Conservation (phyloP, 2,888 invertebrate genomes). For the Hemaris fuciformis region DNA sequence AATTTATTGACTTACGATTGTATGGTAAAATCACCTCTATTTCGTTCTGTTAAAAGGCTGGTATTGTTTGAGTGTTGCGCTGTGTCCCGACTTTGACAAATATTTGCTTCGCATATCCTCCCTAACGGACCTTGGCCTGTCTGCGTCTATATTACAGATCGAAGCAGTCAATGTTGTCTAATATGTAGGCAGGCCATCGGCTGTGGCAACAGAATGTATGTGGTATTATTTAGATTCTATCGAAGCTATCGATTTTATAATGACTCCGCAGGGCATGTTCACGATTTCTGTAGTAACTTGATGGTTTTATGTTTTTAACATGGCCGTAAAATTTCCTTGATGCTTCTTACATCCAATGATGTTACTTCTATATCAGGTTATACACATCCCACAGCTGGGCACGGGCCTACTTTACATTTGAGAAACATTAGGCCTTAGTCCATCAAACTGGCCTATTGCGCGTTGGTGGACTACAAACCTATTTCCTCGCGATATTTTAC, state of each 20-base stretch:
- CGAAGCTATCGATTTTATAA: not conserved
- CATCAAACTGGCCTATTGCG: too few species aligned
- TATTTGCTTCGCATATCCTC: slow-evolving; percentile 38
- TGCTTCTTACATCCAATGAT: too few species aligned
- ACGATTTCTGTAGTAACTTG: not conserved
- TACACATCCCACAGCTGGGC: too few species aligned
- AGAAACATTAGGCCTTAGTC: too few species aligned
- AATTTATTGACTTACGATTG: slow-evolving; percentile 16
- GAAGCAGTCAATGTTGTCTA: slow-evolving; percentile 20
- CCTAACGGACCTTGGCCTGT: slow-evolving; percentile 14
- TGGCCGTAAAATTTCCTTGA: too few species aligned
- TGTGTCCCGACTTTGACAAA: slow-evolving; percentile 35
- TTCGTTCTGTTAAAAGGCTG: slow-evolving; percentile 23
- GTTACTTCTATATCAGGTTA: too few species aligned
- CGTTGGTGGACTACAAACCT: too few species aligned
- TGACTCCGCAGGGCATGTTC: too few species aligned
- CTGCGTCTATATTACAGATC: slow-evolving; percentile 15
- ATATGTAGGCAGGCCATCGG: slow-evolving; percentile 22
- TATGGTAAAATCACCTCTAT: slow-evolving; percentile 32
- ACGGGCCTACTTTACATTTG: too few species aligned
- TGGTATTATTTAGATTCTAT: not conserved
- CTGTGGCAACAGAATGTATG: not conserved
- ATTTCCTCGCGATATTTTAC: too few species aligned
- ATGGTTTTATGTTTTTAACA: too few species aligned
- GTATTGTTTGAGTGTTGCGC: slow-evolving; percentile 25